Base-by-base conservation (phyloP, 2,888 invertebrate genomes). In the Ormyrus rosae region DNA sequence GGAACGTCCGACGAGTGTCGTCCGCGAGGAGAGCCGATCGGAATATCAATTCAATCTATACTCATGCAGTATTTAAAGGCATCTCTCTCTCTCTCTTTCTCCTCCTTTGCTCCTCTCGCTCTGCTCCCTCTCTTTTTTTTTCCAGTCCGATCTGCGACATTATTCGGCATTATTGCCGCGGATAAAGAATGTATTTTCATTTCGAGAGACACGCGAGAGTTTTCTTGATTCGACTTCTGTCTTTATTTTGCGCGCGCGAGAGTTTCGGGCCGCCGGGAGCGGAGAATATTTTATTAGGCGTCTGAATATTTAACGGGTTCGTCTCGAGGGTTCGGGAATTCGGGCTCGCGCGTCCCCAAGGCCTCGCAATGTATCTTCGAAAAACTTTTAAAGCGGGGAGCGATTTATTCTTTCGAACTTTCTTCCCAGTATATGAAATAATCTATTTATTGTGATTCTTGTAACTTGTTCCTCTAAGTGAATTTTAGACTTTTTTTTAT, bases 291-390 rank as follows among this genome's bases (percentile, higher is more conserved):
- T 91, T 91, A 91, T 91, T 91, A 91, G 90, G 87, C 89, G 89
- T 87, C 89, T 92, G 91, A 91, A 92, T 92, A 91, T 92, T 91
- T 92, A 91, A 92, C 90, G 89, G 91, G 89, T 53, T 50, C 82
- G 84, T 85, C 84, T 86, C 85, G 84, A 83, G 85, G 85, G 86
- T 82, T 83, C 75, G 83, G 83, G 85, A 84, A 84, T 85, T 85
- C 63, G 77, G 78, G 64, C n/a, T 60, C 45, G 75, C 58, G 82
- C 83, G 78, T 83, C 85, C 84, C 83, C 80, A 81, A 84, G 84
- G 85, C 75, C 83, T 82, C 45, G 65, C 55, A 53, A 71, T 67
- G 71, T 81, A 74, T 80, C 82, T 78, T 74, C 65, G 65, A 75
- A 64, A 9, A 51, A 76, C 71, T 58, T 72, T 76, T 64, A 60